Evolutionary conservation across 2,888 invertebrate genomes (phyloP).

Genomic region (Hirtodrosophila cameraria): DNA sequence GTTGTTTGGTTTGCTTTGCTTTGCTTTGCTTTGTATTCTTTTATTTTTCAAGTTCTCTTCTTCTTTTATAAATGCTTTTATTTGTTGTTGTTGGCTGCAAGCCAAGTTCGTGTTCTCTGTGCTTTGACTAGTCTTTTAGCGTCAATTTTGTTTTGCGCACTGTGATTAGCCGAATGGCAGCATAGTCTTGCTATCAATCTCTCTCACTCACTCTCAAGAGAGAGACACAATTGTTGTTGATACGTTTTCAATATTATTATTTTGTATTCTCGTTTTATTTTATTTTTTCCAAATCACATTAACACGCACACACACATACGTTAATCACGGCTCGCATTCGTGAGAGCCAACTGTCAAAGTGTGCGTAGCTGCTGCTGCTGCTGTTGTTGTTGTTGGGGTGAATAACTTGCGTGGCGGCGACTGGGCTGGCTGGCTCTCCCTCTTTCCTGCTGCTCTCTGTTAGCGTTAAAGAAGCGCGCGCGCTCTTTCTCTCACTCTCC

Average conservation of each 20-base stretch:
- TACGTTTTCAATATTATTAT: conserved; percentile 77
- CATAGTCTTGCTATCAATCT: conserved; percentile 48
- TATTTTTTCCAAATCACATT: conserved; percentile 55
- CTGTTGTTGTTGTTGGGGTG: conserved; percentile 77
- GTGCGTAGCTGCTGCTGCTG: conserved; percentile 36
- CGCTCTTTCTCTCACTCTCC: conserved; percentile 38
- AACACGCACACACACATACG: conserved; percentile 36
- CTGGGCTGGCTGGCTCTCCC: conserved; percentile 69
- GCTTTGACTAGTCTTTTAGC: conserved; percentile 55
- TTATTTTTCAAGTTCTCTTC: conserved; percentile 8
- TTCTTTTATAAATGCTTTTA: too few species aligned
- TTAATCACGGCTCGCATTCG: conserved; percentile 52
- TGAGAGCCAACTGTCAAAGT: conserved; percentile 66
- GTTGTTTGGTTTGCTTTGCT: conserved; percentile 13
- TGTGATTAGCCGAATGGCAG: conserved; percentile 67
- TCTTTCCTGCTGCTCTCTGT: conserved; percentile 57
- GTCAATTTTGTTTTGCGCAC: conserved; percentile 72
- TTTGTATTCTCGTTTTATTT: conserved; percentile 68
- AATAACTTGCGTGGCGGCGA: conserved; percentile 79
- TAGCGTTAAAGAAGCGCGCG: conserved; percentile 42
- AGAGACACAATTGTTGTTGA: conserved; percentile 63
- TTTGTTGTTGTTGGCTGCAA: conserved; percentile 48
- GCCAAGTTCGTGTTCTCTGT: conserved; percentile 59
- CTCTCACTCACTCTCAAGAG: conserved; percentile 19
- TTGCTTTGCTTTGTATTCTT: conserved; percentile 31